Base-by-base conservation (phyloP, 2,113 vertebrate species). In the Silurus asotus region DNA sequence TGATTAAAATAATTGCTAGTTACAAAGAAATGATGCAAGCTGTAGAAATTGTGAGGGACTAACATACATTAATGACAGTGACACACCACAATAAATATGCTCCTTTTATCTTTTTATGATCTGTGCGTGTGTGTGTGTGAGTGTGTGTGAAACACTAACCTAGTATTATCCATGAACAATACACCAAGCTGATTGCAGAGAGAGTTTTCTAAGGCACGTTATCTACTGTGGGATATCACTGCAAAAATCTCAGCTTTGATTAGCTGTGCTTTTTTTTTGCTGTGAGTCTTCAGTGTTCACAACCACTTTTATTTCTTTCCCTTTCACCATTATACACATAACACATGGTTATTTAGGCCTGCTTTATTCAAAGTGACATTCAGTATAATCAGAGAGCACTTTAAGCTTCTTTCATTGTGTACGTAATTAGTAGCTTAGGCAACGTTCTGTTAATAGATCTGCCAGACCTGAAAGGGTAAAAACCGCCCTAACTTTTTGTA, bases 391-490 rank as follows among this genome's bases (percentile, higher is more conserved):
- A 87, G 81, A 82, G 48, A 75, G 62, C 83, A 81, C 81, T 90
- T 78, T 37, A 55, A 61, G 67, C 62, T 84, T 76, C 69, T 74
- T 61, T 75, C 55, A 88, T 92, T 91, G 82, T 89, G 69, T 58
- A 2, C 78, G 77, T 90, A 92, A 92, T 91, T 91, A 84, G 62
- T 87, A 87, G 83, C 62, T 90, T 83, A n/a, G 84, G 61, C 67
- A 58, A 79, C 11, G 19, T 77, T 84, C 70, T 72, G 55, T 49
- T 86, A 85, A 84, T 85, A 87, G 80, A 87, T 79, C 83, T 85
- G 86, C 81, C 86, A 75, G 69, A 85, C 70, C 72, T 85, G 62
- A 89, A 72, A 82, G 85, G 51, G 3, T 49, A 87, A 82, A 37
- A 67, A 15, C 81, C 28, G 70, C 56, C 45, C 17, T 37, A 81